phyloP scores from a whole-genome alignment of 2,888 invertebrate genomes.

The Mechanitis mazaeus region DNA sequence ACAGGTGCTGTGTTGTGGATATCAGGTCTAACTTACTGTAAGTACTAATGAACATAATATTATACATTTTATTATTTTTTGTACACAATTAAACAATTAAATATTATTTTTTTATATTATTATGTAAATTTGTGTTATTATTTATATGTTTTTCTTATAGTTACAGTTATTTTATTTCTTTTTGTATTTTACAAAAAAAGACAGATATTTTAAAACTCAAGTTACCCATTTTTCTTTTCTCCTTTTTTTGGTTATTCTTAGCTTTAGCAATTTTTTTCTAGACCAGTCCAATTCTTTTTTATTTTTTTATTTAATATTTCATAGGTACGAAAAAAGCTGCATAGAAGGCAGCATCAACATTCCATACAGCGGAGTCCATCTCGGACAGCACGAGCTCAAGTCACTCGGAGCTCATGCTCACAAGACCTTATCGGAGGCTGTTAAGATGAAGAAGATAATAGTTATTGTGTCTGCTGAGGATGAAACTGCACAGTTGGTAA shows the following conservation, averaged over 20 bases:
- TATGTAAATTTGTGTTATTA: too few relatives aligned
- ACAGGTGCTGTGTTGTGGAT: conserved; percentile 71
- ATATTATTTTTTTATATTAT: conserved; percentile 10
- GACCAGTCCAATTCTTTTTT: too few relatives aligned
- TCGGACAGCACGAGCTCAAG: conserved; percentile 82
- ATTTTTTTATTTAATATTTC: too few relatives aligned
- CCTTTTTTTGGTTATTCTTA: too few relatives aligned
- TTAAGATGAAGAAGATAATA: conserved; percentile 79
- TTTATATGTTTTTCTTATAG: too few relatives aligned
- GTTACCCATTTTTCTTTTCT: too few relatives aligned
- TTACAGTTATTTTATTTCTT: too few relatives aligned
- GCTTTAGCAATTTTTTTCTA: too few relatives aligned
- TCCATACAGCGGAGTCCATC: conserved; percentile 87
- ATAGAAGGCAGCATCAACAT: conserved; percentile 91
- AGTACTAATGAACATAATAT: conserved; percentile 35
- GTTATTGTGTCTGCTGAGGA: conserved; percentile 88
- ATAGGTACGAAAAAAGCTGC: conserved; percentile 85
- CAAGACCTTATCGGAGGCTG: conserved; percentile 75
- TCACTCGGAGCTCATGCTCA: conserved; percentile 80
- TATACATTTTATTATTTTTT: background rate
- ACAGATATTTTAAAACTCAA: too few relatives aligned
- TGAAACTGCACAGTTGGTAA: conserved; percentile 84
- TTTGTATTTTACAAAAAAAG: too few relatives aligned
- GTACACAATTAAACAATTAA: too few relatives aligned
- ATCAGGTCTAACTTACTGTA: conserved; percentile 68